A percentile compares a stretch with the other conserved stretches of the same genome.
phyloP scores from a whole-genome alignment of 30 jellyfish, hydroid and myxozoan species.

The Clytia hemisphaerica region DNA sequence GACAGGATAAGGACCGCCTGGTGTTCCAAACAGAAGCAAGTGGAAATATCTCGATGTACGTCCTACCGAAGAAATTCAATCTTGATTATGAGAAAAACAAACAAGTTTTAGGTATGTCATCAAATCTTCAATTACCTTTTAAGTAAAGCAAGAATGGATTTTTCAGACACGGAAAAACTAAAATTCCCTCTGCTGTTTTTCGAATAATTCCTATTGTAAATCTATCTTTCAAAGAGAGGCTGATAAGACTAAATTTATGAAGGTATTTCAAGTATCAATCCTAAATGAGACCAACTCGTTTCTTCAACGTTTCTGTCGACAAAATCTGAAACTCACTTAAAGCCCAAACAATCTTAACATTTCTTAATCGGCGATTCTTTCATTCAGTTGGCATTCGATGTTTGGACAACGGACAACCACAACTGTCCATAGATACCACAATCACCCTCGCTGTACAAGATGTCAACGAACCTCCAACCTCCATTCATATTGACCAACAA shows the following conservation, averaged over 20 bases:
- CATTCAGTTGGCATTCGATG: slow-evolving; percentile 51
- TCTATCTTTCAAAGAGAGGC: no score
- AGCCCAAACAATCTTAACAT: not conserved
- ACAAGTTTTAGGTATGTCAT: not conserved
- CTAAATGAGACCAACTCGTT: no score
- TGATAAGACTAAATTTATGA: no score
- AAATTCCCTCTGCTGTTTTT: no score
- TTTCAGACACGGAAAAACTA: no score
- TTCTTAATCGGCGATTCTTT: no score
- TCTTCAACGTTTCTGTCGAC: no score
- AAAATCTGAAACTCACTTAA: no score
- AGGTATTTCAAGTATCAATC: no score
- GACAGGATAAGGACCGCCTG: slow-evolving; percentile 3
- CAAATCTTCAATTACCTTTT: not conserved
- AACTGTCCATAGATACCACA: slow-evolving; percentile 19
- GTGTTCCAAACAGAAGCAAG: slow-evolving; percentile 1
- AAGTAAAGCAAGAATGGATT: no score
- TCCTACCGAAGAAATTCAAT: not conserved
- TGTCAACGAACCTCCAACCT: slow-evolving; percentile 65
- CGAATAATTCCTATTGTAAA: no score
- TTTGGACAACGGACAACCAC: slow-evolving; percentile 72
- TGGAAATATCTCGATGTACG: slow-evolving; percentile 16
- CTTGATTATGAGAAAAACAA: slow-evolving; percentile 4
- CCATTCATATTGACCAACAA: slow-evolving; percentile 27
- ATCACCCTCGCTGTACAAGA: slow-evolving; percentile 42